These are phyloP conservation scores for Poecilia velifera DNA, from an alignment of 2,797 vertebrate species.

Conservation along the genomic window DNA sequence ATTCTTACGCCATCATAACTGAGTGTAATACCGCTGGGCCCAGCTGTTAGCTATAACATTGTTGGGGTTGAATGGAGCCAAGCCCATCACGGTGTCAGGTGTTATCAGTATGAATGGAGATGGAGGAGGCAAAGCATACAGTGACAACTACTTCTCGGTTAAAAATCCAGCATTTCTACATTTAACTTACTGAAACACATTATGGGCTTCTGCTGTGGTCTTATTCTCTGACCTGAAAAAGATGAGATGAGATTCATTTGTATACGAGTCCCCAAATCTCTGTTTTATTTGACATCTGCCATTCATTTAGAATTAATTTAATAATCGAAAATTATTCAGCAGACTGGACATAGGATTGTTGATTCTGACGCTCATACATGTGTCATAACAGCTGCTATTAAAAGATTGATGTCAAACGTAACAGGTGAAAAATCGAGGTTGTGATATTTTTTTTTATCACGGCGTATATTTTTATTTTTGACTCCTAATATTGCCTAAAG, in stretches of 20 bases:
- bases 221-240: not conserved
- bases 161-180: not conserved
- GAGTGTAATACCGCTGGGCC: not conserved
- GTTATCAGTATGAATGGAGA: conserved; percentile 46
- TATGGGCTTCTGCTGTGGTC: not conserved
- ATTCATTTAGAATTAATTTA: not conserved
- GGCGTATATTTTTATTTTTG: not conserved
- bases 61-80: conserved; percentile 27
- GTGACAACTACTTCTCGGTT: not conserved
- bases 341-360: not conserved
- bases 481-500: not conserved
- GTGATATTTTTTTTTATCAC: not conserved
- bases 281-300: not conserved
- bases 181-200: not conserved
- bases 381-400: not conserved
- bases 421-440: not conserved
- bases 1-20: rapidly evolving
- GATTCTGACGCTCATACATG: not conserved
- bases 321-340: not conserved
- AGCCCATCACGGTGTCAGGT: conserved; percentile 50
- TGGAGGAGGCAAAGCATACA: conserved; percentile 28
- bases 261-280: not conserved
- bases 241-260: not conserved
- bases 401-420: not conserved
- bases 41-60: conserved; percentile 31